Evolutionary conservation across 2,888 invertebrate species (phyloP).

Genomic region (Drosophila phalerata): DNA sequence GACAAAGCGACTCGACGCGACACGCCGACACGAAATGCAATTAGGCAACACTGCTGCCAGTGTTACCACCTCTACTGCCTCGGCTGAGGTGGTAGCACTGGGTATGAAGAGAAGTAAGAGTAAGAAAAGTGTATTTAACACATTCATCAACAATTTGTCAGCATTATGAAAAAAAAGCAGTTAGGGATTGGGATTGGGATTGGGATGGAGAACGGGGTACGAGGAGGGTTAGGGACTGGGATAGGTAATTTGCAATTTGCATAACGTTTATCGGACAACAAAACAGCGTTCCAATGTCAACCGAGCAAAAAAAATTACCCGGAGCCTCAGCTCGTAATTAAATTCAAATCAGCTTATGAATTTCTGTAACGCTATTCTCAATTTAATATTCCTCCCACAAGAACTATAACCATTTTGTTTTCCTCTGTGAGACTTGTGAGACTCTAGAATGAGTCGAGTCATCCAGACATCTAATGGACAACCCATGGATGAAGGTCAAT

Average conservation of each 20-base stretch:
- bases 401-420: conserved; percentile 8
- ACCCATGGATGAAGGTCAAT: conserved; percentile 3
- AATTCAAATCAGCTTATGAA: conserved; percentile 69
- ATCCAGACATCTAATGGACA: conserved; percentile 3
- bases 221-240: conserved; percentile 6
- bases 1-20: conserved; percentile 35
- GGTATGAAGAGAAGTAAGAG: background rate
- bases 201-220: background rate
- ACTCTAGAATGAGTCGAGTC: conserved; percentile 12
- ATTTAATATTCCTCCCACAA: conserved; percentile 32
- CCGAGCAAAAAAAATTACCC: conserved; percentile 8
- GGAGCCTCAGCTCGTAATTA: conserved; percentile 59
- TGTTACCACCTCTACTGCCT: background rate
- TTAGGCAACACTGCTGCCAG: conserved; percentile 35
- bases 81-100: background rate
- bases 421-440: background rate
- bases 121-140: conserved; percentile 59
- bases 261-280: conserved; percentile 73
- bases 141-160: conserved; percentile 79
- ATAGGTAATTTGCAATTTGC: conserved; percentile 54
- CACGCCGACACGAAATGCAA: conserved; percentile 52
- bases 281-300: conserved; percentile 47
- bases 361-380: conserved; percentile 39
- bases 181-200: conserved; percentile 13
- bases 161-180: conserved; percentile 53